Base-by-base conservation (phyloP, 1,140 invertebrate species). In the Hetaerina americana region DNA sequence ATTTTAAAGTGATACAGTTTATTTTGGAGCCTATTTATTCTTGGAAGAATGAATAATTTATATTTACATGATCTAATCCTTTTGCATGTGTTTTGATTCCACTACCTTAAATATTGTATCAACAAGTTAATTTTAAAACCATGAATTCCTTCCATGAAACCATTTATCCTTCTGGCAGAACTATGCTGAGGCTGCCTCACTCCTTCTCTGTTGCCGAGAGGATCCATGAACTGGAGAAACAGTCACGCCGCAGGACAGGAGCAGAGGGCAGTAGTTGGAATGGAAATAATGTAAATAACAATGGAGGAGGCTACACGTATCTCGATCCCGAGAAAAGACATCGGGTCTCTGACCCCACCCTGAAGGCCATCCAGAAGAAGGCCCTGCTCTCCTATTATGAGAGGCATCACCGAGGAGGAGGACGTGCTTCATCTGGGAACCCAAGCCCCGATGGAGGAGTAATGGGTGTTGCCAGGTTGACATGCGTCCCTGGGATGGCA, bases 321-420 rank as follows among this genome's bases (percentile, higher is more conserved):
- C 78, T 90, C 57, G 90, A 92, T 77, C 89, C 89, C 0, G 88
- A 88, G n/a, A 92, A 92, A 78, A 89, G 87, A 69, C 88, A 89
- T 74, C 84, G 85, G 74, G 85, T 92, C 25, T 87, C 89, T 0
- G 91, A 92, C 78, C 79, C 90, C 2, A 90, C 92, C 0, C 78
- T 95, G 0, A 95, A 94, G 79, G 91, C 90, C 0, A 90, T 94
- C 28, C 92, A 94, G 76, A 93, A 95, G 79, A 92, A 94, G 77
- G 93, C 93, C 0, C 80, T 95, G 0, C 81, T 93, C 26, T 92
- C 91, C 0, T 95, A 92, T 74, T 93, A 94, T 79, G 92, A 94
- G 76, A 83, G 91, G 31, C 91, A 93, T 75, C 86, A 88, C 69
- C 82, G 73, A 15, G 66, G 31, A 12, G 27, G 68, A 25, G 49